Evolutionary conservation across 2,888 invertebrate genomes (phyloP).

Genomic region (Rhogogaster chlorosoma): DNA sequence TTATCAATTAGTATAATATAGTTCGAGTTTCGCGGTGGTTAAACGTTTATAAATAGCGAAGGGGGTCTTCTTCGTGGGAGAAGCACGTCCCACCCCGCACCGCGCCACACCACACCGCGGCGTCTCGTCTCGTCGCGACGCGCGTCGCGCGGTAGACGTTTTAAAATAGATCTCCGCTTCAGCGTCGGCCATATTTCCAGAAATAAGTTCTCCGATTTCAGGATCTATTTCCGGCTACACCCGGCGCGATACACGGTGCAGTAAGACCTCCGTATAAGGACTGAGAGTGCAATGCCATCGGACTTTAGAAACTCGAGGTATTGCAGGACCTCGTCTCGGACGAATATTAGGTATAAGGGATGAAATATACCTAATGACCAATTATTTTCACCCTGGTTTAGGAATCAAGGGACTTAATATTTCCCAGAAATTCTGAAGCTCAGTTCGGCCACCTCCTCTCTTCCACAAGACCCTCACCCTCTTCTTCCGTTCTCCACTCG

Average conservation of each 20-base stretch:
- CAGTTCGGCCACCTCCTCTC: not conserved
- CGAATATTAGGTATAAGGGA: not conserved
- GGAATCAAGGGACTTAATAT: slow-evolving; percentile 13
- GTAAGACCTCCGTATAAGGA: slow-evolving; percentile 45
- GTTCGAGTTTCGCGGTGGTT: not conserved
- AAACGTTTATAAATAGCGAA: slow-evolving; percentile 28
- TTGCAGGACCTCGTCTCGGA: no score
- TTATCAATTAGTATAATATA: not conserved
- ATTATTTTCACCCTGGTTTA: not conserved
- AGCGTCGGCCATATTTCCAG: slow-evolving; percentile 70
- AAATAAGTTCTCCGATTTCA: slow-evolving; percentile 72
- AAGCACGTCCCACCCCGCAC: not conserved
- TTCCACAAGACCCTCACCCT: not conserved
- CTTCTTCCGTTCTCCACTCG: not conserved
- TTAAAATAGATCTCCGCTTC: slow-evolving; percentile 67
- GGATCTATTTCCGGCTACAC: slow-evolving; percentile 49
- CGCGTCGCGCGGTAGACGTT: slow-evolving; percentile 57
- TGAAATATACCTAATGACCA: slow-evolving; percentile 24
- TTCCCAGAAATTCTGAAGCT: not conserved
- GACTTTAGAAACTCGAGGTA: not conserved
- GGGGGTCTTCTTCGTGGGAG: slow-evolving; percentile 50
- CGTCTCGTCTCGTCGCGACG: slow-evolving; percentile 14
- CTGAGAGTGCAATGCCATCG: slow-evolving; percentile 50
- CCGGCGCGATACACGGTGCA: slow-evolving; percentile 30
- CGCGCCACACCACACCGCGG: not conserved